phyloP scores from a whole-genome alignment of 2,888 invertebrate species.

The Trissonchulus sp. region DNA sequence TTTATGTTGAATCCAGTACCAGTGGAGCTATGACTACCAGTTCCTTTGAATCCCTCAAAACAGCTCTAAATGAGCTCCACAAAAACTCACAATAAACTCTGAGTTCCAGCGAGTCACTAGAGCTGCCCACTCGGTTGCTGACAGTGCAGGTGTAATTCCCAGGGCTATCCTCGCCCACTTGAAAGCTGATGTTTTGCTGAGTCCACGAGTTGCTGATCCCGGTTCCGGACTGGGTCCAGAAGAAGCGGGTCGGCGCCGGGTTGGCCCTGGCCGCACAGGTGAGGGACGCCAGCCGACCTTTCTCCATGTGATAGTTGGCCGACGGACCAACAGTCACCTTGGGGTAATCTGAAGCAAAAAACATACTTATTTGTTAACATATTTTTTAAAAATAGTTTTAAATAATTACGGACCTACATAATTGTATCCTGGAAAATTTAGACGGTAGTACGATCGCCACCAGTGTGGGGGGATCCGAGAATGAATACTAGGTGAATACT shows the following conservation, averaged over 20 bases:
- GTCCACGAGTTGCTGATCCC: constrained; percentile 40
- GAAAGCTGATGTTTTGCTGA: constrained; percentile 41
- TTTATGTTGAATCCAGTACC: no score
- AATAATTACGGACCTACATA: background rate
- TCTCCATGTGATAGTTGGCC: constrained; percentile 67
- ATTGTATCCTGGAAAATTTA: background rate
- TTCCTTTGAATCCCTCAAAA: no score
- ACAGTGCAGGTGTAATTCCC: constrained; percentile 85
- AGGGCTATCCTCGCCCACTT: constrained; percentile 40
- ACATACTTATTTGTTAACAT: background rate
- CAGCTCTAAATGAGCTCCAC: no score
- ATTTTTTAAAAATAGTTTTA: background rate
- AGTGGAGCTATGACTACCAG: no score
- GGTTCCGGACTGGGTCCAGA: constrained; percentile 59
- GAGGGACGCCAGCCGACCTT: constrained; percentile 74
- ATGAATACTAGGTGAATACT: no score
- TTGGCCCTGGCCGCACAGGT: constrained; percentile 83
- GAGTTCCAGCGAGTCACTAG: constrained; percentile 44
- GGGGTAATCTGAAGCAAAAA: constrained; percentile 68
- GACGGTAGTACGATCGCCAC: no score
- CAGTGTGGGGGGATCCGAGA: no score
- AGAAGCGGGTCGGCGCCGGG: constrained; percentile 63
- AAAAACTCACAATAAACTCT: constrained; percentile 39
- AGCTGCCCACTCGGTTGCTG: constrained; percentile 69
- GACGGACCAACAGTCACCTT: constrained; percentile 76